These are phyloP conservation scores for Megaceryle maxima DNA, from an alignment of 2,113 vertebrate species.

Conservation along the genomic window DNA sequence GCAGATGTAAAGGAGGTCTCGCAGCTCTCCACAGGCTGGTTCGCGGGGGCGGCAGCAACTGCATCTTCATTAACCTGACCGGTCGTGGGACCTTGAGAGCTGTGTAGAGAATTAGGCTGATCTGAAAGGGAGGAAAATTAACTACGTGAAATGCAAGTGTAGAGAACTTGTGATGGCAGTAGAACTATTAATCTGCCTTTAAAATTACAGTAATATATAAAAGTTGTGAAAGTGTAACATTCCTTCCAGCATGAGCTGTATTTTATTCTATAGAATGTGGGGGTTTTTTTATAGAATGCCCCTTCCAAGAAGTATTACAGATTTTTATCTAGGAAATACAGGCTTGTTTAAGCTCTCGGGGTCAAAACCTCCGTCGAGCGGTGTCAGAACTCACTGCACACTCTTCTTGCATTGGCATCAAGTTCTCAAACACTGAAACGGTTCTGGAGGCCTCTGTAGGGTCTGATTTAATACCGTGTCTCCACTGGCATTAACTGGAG, in stretches of 20 bases:
- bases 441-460: neutral
- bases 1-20: conserved; percentile 25
- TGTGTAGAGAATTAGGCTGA: conserved; percentile 82
- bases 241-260: neutral
- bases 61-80: conserved; percentile 40
- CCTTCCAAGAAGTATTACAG: neutral
- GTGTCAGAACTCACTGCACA: neutral
- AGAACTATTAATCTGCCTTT: neutral
- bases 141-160: neutral
- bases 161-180: neutral
- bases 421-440: neutral
- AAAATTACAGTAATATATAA: neutral
- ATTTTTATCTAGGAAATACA: neutral
- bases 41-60: conserved; percentile 10
- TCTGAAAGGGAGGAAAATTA: conserved; percentile 68
- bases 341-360: neutral
- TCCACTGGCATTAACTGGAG: neutral
- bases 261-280: neutral
- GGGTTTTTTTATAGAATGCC: neutral
- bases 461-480: neutral
- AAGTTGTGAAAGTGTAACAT: neutral
- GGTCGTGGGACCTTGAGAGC: conserved; percentile 71
- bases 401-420: neutral
- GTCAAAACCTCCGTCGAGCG: neutral
- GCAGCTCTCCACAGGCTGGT: conserved; percentile 77